Evolutionary conservation across 2,888 invertebrate genomes (phyloP).

Genomic region (Anticlea derivata): DNA sequence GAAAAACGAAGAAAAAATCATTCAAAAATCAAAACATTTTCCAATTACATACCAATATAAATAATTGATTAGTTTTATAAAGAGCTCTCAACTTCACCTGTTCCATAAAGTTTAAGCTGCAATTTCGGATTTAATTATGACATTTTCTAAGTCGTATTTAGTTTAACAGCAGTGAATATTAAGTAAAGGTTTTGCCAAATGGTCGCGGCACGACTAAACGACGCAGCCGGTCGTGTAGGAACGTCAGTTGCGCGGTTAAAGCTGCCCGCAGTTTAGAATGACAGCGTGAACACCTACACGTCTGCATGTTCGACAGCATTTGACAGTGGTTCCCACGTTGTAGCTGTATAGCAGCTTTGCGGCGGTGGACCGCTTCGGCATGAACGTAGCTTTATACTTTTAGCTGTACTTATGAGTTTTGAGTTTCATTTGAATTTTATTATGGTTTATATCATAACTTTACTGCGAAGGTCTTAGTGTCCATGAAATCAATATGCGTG

Average conservation of each 20-base stretch:
- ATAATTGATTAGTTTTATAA: constrained; percentile 5
- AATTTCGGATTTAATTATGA: constrained; percentile 23
- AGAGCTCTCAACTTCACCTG: constrained; percentile 4
- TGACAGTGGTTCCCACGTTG: not conserved
- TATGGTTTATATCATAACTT: not conserved
- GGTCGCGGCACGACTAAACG: not conserved
- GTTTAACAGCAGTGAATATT: constrained; percentile 8
- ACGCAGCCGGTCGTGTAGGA: no score
- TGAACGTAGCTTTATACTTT: not conserved
- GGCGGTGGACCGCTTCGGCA: not conserved
- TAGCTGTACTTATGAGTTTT: not conserved
- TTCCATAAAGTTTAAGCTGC: constrained; percentile 14
- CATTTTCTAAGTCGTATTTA: constrained; percentile 16
- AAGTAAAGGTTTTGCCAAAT: not conserved
- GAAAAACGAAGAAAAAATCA: no score
- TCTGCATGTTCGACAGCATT: no score
- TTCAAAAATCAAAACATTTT: not conserved
- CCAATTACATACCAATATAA: not conserved
- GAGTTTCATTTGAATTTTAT: constrained; percentile 3
- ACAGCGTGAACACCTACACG: no score
- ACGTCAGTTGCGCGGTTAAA: no score
- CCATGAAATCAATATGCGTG: not conserved
- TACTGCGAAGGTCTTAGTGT: not conserved
- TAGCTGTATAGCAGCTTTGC: no score
- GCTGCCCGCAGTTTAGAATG: no score